Percentiles rank a stretch among this genome's conserved stretches.
Evolutionary conservation across 2,888 invertebrate genomes (phyloP).

Genomic region (Conomelus anceps): DNA sequence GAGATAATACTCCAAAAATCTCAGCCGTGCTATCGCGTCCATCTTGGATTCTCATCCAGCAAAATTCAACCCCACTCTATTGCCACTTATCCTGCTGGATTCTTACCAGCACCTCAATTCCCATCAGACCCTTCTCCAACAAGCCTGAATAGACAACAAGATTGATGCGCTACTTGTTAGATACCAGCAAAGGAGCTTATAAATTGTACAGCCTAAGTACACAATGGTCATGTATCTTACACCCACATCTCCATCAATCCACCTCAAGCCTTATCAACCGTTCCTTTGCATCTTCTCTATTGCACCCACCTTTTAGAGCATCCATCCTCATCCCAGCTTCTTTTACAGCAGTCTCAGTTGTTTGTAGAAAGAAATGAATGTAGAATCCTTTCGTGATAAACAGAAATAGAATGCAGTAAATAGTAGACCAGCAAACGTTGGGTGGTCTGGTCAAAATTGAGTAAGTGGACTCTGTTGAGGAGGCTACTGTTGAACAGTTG

Average conservation of each 20-base stretch:
- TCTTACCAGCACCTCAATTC: neutral
- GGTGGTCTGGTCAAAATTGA: too few relatives aligned
- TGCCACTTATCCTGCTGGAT: neutral
- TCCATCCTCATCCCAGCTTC: neutral
- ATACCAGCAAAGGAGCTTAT: neutral
- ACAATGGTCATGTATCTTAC: neutral
- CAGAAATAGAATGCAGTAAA: too few relatives aligned
- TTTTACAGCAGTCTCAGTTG: neutral
- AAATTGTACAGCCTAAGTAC: neutral
- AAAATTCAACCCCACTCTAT: neutral
- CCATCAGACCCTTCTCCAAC: neutral
- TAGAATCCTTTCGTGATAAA: too few relatives aligned
- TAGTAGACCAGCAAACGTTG: too few relatives aligned
- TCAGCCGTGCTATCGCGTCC: neutral
- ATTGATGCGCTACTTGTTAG: neutral
- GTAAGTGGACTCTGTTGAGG: too few relatives aligned
- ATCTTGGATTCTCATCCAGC: neutral
- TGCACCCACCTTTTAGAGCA: neutral
- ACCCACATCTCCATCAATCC: neutral
- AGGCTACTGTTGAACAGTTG: too few relatives aligned
- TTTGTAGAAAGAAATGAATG: too few relatives aligned
- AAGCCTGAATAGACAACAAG: neutral
- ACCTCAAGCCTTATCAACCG: neutral
- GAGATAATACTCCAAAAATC: neutral
- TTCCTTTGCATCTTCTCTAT: neutral